phyloP scores from a whole-genome alignment of 2,113 vertebrate species.

The Chauna torquata region DNA sequence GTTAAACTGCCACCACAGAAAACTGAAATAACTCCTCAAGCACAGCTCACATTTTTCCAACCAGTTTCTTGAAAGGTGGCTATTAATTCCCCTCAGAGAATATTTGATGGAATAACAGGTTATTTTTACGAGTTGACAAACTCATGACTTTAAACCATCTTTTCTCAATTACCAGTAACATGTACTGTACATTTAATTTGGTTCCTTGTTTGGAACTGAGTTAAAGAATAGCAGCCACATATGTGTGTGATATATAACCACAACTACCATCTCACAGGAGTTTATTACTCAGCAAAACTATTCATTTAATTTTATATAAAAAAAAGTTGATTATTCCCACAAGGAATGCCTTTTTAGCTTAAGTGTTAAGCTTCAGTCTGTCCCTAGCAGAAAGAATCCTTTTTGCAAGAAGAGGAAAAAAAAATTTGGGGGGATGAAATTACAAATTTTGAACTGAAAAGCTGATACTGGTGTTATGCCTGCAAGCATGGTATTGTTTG shows the following conservation, averaged over 20 bases:
- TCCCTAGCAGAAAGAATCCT: not conserved
- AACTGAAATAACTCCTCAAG: constrained; percentile 65
- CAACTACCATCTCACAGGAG: not conserved
- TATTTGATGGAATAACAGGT: constrained; percentile 79
- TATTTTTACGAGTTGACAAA: constrained; percentile 79
- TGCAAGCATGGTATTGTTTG: not conserved
- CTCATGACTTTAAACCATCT: constrained; percentile 73
- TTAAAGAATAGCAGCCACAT: not conserved
- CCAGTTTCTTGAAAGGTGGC: constrained; percentile 69
- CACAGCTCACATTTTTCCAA: constrained; percentile 71
- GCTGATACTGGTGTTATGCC: not conserved
- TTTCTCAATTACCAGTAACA: constrained; percentile 77
- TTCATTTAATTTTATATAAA: not conserved
- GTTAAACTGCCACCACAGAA: constrained; percentile 1
- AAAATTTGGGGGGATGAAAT: not conserved
- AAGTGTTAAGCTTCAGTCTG: not conserved
- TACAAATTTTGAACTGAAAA: not conserved
- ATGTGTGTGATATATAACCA: not conserved
- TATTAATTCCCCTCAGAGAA: constrained; percentile 79
- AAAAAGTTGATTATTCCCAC: not conserved
- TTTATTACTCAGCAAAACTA: not conserved
- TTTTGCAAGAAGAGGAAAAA: not conserved
- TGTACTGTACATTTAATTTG: not conserved
- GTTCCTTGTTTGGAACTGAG: not conserved
- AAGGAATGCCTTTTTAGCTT: not conserved